Conservation (phyloP, 2,113 vertebrate genomes). For the Sinosuthora webbiana region DNA sequence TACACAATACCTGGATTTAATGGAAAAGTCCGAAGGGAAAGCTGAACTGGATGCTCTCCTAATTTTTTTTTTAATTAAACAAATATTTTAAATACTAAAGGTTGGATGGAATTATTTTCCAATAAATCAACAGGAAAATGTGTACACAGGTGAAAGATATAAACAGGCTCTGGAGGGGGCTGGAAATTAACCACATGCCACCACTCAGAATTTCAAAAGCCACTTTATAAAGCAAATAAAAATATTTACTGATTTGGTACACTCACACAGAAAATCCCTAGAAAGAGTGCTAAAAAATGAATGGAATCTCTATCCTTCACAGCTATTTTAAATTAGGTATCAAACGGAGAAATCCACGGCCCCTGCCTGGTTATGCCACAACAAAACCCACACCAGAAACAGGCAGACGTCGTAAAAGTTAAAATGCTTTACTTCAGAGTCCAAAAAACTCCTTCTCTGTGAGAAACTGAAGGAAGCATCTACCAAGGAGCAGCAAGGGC, state of each 20-base stretch:
- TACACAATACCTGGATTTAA: not conserved
- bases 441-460: not conserved
- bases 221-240: conserved; percentile 63
- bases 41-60: not conserved
- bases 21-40: not conserved
- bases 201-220: conserved; percentile 17
- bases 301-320: not conserved
- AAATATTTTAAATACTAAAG: not conserved
- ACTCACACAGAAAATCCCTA: conserved; percentile 6
- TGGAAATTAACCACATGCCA: not conserved
- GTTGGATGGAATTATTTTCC: not conserved
- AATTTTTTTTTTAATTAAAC: not conserved
- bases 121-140: fast-evolving
- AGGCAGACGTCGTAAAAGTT: not conserved
- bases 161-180: fast-evolving
- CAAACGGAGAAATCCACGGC: not conserved
- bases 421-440: conserved; percentile 55
- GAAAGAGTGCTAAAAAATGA: conserved; percentile 31
- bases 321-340: not conserved
- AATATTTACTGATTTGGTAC: conserved; percentile 36
- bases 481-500: conserved; percentile 19
- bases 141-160: not conserved
- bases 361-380: not conserved
- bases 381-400: not conserved
- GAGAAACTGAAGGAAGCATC: conserved; percentile 53